Base-by-base conservation (phyloP, 2,888 invertebrate genomes). In the Dioctria linearis region DNA sequence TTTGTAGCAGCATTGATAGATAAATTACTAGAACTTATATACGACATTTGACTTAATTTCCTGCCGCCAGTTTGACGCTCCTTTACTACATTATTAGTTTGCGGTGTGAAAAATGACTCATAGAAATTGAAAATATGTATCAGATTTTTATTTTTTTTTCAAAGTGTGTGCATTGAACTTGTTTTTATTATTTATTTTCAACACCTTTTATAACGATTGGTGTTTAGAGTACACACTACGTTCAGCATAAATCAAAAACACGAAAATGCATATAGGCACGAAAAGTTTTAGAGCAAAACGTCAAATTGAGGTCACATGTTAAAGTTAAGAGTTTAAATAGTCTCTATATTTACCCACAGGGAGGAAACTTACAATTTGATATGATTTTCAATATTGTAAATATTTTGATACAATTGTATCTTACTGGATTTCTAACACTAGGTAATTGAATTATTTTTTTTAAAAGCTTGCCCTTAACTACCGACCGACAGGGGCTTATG, bases 231-330 rank as follows among this genome's bases (percentile, higher is more conserved):
- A 25, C 25, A 61, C 76, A 65, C 51, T 39, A 78, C 42, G 39
- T 46, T 67, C 13, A 42, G 43, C 54, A 73, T 75, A 69, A 67
- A 81, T 69, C 79, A 63, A 76, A 78, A 76, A 80, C 80, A 80
- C 71, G 59, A 80, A 39, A 80, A 78, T 66, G 79, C 59, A 78
- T 67, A 25, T 66, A 79, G 25, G 63, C 79, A 66, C 73, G 80
- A 75, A 83, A 82, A 81, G 83, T 83, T 82, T 82, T 81, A 82
- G 82, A 82, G 82, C 82, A 83, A 85, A 86, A 86, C 85, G 86
- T 86, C 86, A 87, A 85, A 88, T 87, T 87, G 87, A 87, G 90
- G 90, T 90, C 90, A 90, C 90, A 90, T 90, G 90, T 78, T 81
- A 80, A 82, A 80, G 80, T 73, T 80, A n/a, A 51, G 49, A 13